Base-by-base conservation (phyloP, 2,888 invertebrate species). In the Elegia similella region DNA sequence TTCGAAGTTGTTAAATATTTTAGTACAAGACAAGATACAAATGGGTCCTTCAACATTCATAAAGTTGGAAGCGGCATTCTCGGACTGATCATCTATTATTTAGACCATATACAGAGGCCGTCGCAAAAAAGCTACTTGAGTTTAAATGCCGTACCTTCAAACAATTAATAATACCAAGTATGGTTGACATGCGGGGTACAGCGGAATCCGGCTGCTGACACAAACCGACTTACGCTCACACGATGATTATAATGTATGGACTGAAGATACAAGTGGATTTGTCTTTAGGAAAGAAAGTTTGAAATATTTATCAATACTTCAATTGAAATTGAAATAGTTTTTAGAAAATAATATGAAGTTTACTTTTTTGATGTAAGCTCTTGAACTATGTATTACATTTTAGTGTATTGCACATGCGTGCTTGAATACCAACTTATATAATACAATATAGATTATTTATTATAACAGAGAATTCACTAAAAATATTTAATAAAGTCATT, bases 141-240 rank as follows among this genome's bases (percentile, higher is more conserved):
- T 43, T 52, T 54, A 55, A 67, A 61, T 61, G 60, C 59, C 13
- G 12, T 55, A 59, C 59, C 42, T 55, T 64, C 59, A 55, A 55
- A 63, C 62, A 67, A 68, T 62, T 69, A 72, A 70, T 68, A 71
- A 63, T 63, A 65, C 59, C 57, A 59, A 62, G 61, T 62, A 61
- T 52, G 50, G 60, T 50, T 50, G 48, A 50, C 48, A 50, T 50
- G 32, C 57, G 12, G 38, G 15, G 29, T 54, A 42, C 16, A 32
- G 52, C 32, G 23, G 55, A 69, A 68, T 70, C 70, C 69, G 72
- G 73, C 70, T 68, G 55, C 57, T 48, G 48, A 54, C 54, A 58
- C 56, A 56, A 43, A 48, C 54, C 17, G 55, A 52, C 52, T 55
- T 50, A 48, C 57, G 55, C 48, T 42, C 30, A 48, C 42, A 47